Evolutionary conservation across 53 echinoderm and acorn worm genomes (phyloP).

Genomic region (Henricia sp.): DNA sequence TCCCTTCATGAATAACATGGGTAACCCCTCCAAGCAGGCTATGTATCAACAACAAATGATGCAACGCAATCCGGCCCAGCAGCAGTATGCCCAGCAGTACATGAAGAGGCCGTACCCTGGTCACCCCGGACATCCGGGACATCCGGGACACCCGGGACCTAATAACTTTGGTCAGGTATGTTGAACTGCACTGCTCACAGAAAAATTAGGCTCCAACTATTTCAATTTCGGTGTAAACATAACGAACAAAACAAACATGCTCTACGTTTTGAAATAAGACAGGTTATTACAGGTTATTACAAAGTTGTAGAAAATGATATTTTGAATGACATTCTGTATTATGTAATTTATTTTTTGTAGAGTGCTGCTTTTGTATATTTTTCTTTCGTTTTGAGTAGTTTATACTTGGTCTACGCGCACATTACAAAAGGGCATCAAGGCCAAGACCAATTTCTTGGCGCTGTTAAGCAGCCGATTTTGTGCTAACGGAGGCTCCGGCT

Average conservation of each 20-base stretch:
- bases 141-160: slow-evolving; percentile 76
- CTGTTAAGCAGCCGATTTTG: neutral
- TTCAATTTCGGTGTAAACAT: too few species aligned
- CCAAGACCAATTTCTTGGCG: neutral
- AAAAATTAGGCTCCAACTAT: too few species aligned
- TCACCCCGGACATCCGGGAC: slow-evolving; percentile 75
- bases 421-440: too few species aligned
- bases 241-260: too few species aligned
- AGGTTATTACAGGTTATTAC: too few species aligned
- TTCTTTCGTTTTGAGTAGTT: too few species aligned
- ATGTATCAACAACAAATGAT: slow-evolving; percentile 81
- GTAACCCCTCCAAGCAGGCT: slow-evolving; percentile 74
- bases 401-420: too few species aligned
- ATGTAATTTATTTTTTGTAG: neutral
- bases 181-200: neutral
- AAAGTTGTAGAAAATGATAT: too few species aligned
- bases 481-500: too few species aligned
- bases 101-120: slow-evolving; percentile 98
- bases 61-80: slow-evolving; percentile 60
- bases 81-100: slow-evolving; percentile 72
- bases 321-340: neutral
- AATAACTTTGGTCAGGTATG: slow-evolving; percentile 73
- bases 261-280: too few species aligned
- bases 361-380: neutral
- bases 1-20: slow-evolving; percentile 85